These are phyloP conservation scores for Drosophila obscura DNA, from an alignment of 1,140 invertebrate genomes.

Conservation along the genomic window DNA sequence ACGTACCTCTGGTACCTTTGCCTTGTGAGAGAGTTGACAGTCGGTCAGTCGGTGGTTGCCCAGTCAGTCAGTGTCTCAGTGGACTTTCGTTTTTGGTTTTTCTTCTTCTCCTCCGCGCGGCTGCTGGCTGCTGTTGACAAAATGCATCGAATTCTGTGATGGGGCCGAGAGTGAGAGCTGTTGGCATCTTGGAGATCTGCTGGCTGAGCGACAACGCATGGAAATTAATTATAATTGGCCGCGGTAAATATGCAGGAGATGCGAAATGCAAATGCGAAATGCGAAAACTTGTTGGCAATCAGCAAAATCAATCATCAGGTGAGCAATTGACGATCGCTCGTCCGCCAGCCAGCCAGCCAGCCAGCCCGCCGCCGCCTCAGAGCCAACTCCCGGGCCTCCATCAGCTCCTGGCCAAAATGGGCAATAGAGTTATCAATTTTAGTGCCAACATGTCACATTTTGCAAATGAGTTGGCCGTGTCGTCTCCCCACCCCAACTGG, in stretches of 20 bases:
- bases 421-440: conserved; percentile 82
- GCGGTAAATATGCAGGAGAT: conserved; percentile 57
- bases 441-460: conserved; percentile 68
- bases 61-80: conserved; percentile 47
- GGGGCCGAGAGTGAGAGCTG: conserved; percentile 26
- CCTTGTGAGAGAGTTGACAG: conserved; percentile 14
- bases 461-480: conserved; percentile 10
- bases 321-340: conserved; percentile 69
- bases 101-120: background rate
- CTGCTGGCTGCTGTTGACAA: conserved; percentile 60
- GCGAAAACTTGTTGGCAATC: conserved; percentile 74
- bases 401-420: conserved; percentile 37
- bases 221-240: conserved; percentile 80
- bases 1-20: conserved; percentile 5
- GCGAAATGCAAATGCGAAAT: conserved; percentile 59
- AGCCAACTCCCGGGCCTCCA: too few species aligned
- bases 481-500: background rate
- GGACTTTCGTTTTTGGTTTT: conserved; percentile 71
- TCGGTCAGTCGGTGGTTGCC: conserved; percentile 47
- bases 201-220: conserved; percentile 35
- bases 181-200: background rate
- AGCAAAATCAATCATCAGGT: conserved; percentile 75
- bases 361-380: too few species aligned
- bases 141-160: conserved; percentile 69
- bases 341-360: conserved; percentile 34